These are phyloP conservation scores for Lanius collurio DNA, from an alignment of 2,113 vertebrate species.

Conservation along the genomic window DNA sequence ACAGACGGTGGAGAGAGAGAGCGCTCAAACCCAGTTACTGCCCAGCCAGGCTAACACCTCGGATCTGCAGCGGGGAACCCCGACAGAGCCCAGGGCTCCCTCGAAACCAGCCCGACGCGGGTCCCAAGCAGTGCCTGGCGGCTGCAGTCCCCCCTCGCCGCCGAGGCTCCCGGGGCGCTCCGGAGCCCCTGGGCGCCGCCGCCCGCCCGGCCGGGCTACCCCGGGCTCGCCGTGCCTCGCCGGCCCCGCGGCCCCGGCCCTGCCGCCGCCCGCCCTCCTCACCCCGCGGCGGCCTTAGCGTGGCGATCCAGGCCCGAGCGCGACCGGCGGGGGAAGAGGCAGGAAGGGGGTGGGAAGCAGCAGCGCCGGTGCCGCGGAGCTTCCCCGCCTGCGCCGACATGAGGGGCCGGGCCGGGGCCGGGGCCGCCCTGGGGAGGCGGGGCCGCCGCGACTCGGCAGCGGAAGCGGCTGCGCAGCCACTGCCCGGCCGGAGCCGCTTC, in stretches of 20 bases:
- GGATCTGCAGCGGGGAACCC: not conserved
- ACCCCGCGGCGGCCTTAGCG: not conserved
- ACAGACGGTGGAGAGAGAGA: not conserved
- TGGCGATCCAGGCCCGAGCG: not conserved
- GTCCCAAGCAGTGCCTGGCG: not conserved
- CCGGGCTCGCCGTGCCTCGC: not conserved
- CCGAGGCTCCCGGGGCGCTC: not conserved
- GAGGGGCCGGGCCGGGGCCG: not conserved
- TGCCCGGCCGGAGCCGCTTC: accelerated
- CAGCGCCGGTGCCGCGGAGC: not conserved
- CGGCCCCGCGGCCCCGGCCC: not conserved
- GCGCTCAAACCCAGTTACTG: not conserved
- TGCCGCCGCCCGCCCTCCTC: not conserved
- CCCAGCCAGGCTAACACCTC: not conserved
- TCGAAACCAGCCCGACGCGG: too few relatives aligned
- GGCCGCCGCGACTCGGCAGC: not conserved
- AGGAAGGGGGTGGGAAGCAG: not conserved
- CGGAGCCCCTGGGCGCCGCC: not conserved
- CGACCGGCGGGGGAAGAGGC: not conserved
- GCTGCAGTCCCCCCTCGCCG: not conserved
- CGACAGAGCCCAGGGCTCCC: not conserved
- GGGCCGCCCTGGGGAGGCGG: not conserved
- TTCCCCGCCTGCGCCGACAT: slow-evolving; percentile 61
- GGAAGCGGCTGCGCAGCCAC: accelerated
- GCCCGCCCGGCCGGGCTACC: not conserved